A percentile compares a stretch with the other conserved stretches of the same genome.
Evolutionary conservation across 37 sponge, comb jelly and placozoan species (phyloP).

Genomic region (Dysidea cf. avara): DNA sequence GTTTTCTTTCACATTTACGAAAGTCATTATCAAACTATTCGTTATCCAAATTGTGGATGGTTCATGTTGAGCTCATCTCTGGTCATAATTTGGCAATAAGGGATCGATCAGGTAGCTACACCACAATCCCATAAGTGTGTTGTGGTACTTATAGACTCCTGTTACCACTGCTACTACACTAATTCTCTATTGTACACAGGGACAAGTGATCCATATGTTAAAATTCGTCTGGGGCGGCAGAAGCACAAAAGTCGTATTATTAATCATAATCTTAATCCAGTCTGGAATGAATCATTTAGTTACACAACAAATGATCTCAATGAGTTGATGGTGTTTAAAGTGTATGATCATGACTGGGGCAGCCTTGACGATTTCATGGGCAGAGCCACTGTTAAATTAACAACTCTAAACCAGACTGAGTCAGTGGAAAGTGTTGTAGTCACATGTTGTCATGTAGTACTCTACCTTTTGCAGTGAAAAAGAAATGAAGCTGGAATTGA

Average conservation of each 20-base stretch:
- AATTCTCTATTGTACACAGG: conserved; percentile 50
- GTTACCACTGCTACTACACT: too few relatives aligned
- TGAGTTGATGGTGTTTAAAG: conserved; percentile 41
- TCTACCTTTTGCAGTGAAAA: not conserved
- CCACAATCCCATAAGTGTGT: not conserved
- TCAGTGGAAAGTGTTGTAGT: too few relatives aligned
- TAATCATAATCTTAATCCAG: conserved; percentile 79
- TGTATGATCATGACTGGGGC: conserved; percentile 84
- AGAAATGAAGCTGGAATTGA: not conserved
- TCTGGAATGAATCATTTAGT: conserved; percentile 83
- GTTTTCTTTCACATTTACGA: not conserved
- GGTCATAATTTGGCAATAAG: conserved; percentile 67
- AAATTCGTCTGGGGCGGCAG: conserved; percentile 48
- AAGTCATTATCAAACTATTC: not conserved
- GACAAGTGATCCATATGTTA: conserved; percentile 91
- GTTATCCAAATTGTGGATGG: conserved; percentile 7
- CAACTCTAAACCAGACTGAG: too few relatives aligned
- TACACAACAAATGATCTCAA: conserved; percentile 32
- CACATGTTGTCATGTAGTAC: not conserved
- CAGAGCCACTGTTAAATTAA: conserved; percentile 38
- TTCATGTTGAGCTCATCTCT: conserved; percentile 42
- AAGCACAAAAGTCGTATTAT: conserved; percentile 42
- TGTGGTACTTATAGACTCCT: too few relatives aligned
- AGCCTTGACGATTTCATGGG: conserved; percentile 86
- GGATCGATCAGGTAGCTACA: conserved; percentile 61